These are phyloP conservation scores for Siniperca scherzeri DNA, from an alignment of 2,797 vertebrate species.

Conservation along the genomic window DNA sequence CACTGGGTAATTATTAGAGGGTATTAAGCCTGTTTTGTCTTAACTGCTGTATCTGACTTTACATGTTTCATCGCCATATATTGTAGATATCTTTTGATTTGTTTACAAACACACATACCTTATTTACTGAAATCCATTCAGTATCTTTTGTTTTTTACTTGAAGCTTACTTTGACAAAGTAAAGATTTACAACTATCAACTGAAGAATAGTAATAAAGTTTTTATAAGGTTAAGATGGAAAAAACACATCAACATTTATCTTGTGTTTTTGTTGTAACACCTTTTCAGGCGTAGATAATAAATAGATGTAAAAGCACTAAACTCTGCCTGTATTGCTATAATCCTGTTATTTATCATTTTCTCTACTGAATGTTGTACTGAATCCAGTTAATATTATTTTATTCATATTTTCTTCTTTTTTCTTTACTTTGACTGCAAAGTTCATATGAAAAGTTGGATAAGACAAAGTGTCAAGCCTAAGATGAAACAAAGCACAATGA, in stretches of 20 bases:
- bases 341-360: conserved; percentile 18
- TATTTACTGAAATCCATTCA: conserved; percentile 19
- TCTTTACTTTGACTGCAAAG: conserved; percentile 5
- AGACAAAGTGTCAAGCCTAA: conserved; percentile 13
- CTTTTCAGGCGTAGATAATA: not conserved
- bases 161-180: not conserved
- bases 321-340: not conserved
- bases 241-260: not conserved
- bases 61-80: conserved; percentile 13
- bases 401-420: not conserved
- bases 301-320: conserved; percentile 18
- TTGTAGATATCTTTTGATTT: conserved; percentile 21
- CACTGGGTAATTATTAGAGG: conserved; percentile 5
- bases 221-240: conserved; percentile 3
- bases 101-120: conserved; percentile 20
- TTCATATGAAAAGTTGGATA: conserved; percentile 1
- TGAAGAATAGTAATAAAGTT: not conserved
- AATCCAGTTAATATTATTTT: conserved; percentile 6
- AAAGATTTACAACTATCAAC: not conserved
- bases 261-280: conserved; percentile 8
- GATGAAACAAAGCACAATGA: conserved; percentile 52
- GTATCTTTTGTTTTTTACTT: conserved; percentile 30
- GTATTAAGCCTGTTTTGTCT: conserved; percentile 27
- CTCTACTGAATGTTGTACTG: conserved; percentile 9
- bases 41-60: conserved; percentile 6